A percentile compares a stretch with the other conserved stretches of the same genome.
Evolutionary conservation across 2,797 vertebrate genomes (phyloP).

Genomic region (Channa striata): DNA sequence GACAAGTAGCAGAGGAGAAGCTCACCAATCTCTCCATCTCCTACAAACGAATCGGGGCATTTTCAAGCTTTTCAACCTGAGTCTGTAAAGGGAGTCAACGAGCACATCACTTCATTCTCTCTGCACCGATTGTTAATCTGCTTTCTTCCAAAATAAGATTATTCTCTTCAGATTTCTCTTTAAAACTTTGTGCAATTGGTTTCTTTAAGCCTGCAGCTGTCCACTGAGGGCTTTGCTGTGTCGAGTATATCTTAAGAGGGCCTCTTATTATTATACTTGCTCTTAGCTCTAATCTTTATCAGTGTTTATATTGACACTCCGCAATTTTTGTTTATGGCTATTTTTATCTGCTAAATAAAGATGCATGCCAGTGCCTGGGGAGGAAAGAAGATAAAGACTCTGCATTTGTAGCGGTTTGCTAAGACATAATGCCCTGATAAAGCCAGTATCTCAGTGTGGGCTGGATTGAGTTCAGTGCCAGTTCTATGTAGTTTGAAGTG

Average conservation of each 20-base stretch:
- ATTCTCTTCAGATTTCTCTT: conserved; percentile 75
- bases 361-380: conserved; percentile 69
- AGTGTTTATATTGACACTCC: conserved; percentile 82
- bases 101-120: conserved; percentile 74
- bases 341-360: conserved; percentile 80
- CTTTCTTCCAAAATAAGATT: conserved; percentile 79
- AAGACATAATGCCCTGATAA: conserved; percentile 81
- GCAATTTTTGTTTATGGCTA: conserved; percentile 82
- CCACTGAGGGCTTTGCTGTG: conserved; percentile 79
- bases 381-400: conserved; percentile 81
- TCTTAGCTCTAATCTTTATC: conserved; percentile 80
- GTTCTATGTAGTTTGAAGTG: conserved; percentile 49
- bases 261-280: conserved; percentile 80
- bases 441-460: conserved; percentile 77
- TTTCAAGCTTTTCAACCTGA: conserved; percentile 67
- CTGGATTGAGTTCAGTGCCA: conserved; percentile 79
- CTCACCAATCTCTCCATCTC: conserved; percentile 60
- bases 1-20: conserved; percentile 53
- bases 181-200: conserved; percentile 78
- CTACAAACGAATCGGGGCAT: conserved; percentile 55
- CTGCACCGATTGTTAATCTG: conserved; percentile 78
- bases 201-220: conserved; percentile 80
- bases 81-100: conserved; percentile 66
- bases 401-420: conserved; percentile 82
- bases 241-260: conserved; percentile 73